These are phyloP conservation scores for Neomonachus schauinslandi DNA, from an alignment of 2,113 vertebrate genomes.

Conservation along the genomic window DNA sequence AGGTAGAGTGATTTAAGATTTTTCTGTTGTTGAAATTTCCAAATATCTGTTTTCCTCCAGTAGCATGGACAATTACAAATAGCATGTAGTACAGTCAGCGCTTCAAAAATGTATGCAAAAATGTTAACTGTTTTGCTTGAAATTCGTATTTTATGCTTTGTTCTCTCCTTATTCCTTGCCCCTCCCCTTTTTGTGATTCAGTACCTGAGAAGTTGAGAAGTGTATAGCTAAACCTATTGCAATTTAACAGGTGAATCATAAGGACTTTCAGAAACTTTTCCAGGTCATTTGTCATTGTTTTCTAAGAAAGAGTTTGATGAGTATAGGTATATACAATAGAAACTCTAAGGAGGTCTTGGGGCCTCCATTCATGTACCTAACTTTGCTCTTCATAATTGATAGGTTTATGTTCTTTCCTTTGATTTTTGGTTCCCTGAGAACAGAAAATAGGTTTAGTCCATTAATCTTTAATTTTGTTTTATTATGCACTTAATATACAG, in stretches of 20 bases:
- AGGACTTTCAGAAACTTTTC: slow-evolving; percentile 8
- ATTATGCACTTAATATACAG: neutral
- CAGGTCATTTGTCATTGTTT: neutral
- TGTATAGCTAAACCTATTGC: neutral
- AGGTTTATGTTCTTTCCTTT: slow-evolving; percentile 49
- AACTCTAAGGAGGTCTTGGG: neutral
- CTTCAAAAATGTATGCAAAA: slow-evolving; percentile 27
- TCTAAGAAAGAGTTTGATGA: neutral
- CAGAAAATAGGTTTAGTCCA: neutral
- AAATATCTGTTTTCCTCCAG: slow-evolving; percentile 36
- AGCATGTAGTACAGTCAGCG: neutral
- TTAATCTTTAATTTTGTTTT: slow-evolving; percentile 34
- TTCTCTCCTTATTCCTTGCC: neutral
- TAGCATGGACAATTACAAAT: neutral
- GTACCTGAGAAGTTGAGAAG: neutral
- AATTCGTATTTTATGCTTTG: slow-evolving; percentile 20
- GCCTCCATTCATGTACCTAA: neutral
- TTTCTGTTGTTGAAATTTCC: slow-evolving; percentile 39
- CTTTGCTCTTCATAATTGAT: slow-evolving; percentile 37
- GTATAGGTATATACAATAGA: neutral
- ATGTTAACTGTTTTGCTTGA: slow-evolving; percentile 5
- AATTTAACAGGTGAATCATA: slow-evolving; percentile 37
- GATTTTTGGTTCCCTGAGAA: slow-evolving; percentile 47
- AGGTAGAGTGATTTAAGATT: slow-evolving; percentile 8
- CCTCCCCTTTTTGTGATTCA: neutral